Evolutionary conservation across 2,113 vertebrate genomes (phyloP), one percentile per base, ranked within the genome.

Genomic region (Natator depressus): DNA sequence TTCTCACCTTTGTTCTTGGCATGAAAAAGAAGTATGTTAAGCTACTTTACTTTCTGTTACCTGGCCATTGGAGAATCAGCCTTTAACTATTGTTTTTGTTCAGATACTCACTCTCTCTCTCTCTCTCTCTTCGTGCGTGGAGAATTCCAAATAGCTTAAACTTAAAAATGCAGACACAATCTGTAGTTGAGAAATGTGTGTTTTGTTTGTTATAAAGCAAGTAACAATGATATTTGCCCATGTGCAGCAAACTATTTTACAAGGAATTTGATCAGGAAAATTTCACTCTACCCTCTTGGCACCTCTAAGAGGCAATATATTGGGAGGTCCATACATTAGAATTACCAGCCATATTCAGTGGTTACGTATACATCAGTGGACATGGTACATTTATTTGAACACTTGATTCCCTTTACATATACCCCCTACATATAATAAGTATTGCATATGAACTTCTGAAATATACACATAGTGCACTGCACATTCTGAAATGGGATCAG

Each of bases 81-180:
- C 24, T 78, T 78, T 46, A 46, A 62, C 51, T 93, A 20, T n/a
- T 82, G 31, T 88, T 95, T 46, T 88, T n/a, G 35, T 83, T 83
- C 14, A 20, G 38, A 47, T n/a, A 72, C 11, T 59, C 54, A 5
- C 50, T 54, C 53, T 54, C 53, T 55, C 25, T 54, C 29, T 89
- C 51, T 51, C 50, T 54, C 53, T 54, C 53, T 55, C 25, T 89
- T 2, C 46, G 27, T 75, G 24, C 46, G 62, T 78, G 38, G 38
- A 89, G 42, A 38, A 24, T 85, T 87, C 27, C n/a, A 91, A 72
- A 89, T 35, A 89, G 53, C 75, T 51, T n/a, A 62, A 86, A 42
- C 6, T 20, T 80, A 62, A 78, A 89, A 50, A 5, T 38, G 35
- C 19, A 38, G 65, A 31, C 24, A 24, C 12, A 47, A 27, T 47